Evolutionary conservation across 2,888 invertebrate genomes (phyloP), one percentile per base, ranked within the genome.

Genomic region (Plutella xylostella): DNA sequence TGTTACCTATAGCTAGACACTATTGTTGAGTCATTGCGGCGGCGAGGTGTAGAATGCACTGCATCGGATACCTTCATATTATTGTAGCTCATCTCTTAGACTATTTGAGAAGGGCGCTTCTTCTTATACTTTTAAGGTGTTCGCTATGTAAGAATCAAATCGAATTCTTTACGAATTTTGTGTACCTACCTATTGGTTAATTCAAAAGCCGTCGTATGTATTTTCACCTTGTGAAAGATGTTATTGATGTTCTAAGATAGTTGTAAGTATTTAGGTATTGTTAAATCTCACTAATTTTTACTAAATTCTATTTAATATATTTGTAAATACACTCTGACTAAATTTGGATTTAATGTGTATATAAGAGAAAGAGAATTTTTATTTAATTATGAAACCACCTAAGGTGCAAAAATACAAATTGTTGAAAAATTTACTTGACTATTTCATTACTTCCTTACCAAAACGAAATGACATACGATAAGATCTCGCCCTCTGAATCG

Each of bases 281-380:
- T 83, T 83, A 83, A 79, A 80, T 75, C 73, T 78, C 83, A 80
- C 82, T 82, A 82, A 82, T 82, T 77, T 80, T 83, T 83, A 83
- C 83, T 83, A 83, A 83, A 83, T 78, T 79, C 77, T 82, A 82
- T 82, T 83, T 76, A 82, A 82, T 83, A 82, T 83, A 84, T 85
- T 84, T 85, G 84, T 85, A 85, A 85, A 85, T 85, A 85, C 84
- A 85, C 85, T 76, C 70, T 66, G 70, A 82, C 78, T 77, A 83
- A 76, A 80, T 79, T 83, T 79, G 68, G 68, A 78, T 80, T 75
- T 82, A 82, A 77, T 83, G 79, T 84, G 83, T 84, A 84, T 83
- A 83, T 82, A 83, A 78, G 72, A 78, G 68, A 71, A 76, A 73
- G 67, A 62, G 70, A 64, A 61, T 71, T 79, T 82, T 80, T 82